Evolutionary conservation across 2,888 invertebrate genomes (phyloP), one percentile per base, ranked within the genome.

Genomic region (Mallateleia sp.): DNA sequence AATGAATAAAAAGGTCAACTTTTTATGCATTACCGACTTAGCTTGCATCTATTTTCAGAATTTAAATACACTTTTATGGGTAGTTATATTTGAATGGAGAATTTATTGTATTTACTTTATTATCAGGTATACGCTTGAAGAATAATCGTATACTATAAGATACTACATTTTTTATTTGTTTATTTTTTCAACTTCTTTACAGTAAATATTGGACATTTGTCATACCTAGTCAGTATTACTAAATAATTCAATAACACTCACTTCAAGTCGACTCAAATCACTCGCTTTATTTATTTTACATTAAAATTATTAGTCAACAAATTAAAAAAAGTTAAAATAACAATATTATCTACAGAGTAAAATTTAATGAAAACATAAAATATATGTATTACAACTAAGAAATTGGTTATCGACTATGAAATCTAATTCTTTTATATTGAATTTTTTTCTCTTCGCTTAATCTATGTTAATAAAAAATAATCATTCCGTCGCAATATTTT

Each of bases 271-370:
- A 60, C 45, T 67, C 52, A 62, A 75, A 66, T 54, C 64, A 66
- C 66, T 18, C 60, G 24, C n/a, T 25, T 11, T 34, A 66, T 24
- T 54, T 7, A 25, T 4, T 47, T 52, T 38, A 54, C 28, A 8
- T 28, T 75, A 83, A 78, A 71, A 77, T 28, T 45, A 78, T 78
- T 78, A 72, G 54, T 66, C 72, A 84, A 84, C 72, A 78, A 82
- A 82, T 24, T 47, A 50, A 78, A 50, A n/a, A 67, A 56, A 42
- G 20, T 58, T 56, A 52, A 78, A 71, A 66, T 15, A 78, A 83
- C 82, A 71, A 62, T 77, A 18, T 56, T 78, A 83, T 71, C 50
- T 78, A 72, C 28, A 64, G 11, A 9, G 22, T 47, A 56, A 56
- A 60, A 20, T 72, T 24, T 34, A 3, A 45, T 79, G 0, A 85